Percentiles rank a stretch among this genome's conserved stretches.
Conservation (phyloP, 1,140 invertebrate genomes). For the Hylyphantes graminicola region DNA sequence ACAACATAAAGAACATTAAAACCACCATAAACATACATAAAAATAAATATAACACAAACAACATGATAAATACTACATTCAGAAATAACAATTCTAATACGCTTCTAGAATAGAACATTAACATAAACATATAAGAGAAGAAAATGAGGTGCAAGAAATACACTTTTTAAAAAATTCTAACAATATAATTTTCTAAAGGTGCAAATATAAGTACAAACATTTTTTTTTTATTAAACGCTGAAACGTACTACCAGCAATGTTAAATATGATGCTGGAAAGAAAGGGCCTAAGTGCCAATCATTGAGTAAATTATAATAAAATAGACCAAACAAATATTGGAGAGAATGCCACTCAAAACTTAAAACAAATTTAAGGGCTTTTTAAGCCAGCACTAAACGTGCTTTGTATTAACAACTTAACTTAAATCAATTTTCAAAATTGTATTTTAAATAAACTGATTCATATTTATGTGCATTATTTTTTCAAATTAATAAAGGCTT, state of each 20-base stretch:
- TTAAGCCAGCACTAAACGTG: too few relatives aligned
- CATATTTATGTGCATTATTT: too few relatives aligned
- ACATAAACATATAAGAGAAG: background rate
- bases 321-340: background rate
- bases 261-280: conserved; percentile 8
- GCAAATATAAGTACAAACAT: conserved; percentile 7
- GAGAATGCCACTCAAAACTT: too few relatives aligned
- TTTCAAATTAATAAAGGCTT: too few relatives aligned
- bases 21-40: background rate
- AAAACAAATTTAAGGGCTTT: too few relatives aligned
- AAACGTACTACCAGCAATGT: background rate
- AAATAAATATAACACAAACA: conserved; percentile 8
- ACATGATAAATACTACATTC: background rate
- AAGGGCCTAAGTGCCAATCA: conserved; percentile 38
- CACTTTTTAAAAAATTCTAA: background rate
- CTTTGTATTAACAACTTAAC: too few relatives aligned
- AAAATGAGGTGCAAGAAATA: background rate
- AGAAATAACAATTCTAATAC: too few relatives aligned
- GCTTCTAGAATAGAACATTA: too few relatives aligned
- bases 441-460: too few relatives aligned
- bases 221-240: background rate
- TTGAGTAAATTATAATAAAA: background rate
- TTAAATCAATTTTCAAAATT: too few relatives aligned
- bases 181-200: conserved; percentile 7
- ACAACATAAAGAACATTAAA: background rate